Percentiles rank a stretch among this genome's conserved stretches.
Conservation (phyloP, 2,888 invertebrate species). For the Bibio marci region DNA sequence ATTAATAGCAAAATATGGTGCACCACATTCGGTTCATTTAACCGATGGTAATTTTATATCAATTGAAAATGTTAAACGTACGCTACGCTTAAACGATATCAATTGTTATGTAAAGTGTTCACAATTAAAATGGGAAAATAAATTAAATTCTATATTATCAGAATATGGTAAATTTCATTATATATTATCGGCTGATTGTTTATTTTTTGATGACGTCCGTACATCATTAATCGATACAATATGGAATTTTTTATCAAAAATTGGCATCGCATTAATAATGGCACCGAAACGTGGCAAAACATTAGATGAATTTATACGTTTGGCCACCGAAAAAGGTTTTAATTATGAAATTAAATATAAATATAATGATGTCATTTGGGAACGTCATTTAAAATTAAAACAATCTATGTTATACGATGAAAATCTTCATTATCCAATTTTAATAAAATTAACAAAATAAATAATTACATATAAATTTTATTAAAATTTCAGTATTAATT, state of each 20-base stretch:
- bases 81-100: slow-evolving; percentile 43
- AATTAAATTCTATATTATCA: slow-evolving; percentile 16
- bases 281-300: slow-evolving; percentile 59
- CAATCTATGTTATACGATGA: slow-evolving; percentile 42
- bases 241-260: slow-evolving; percentile 38
- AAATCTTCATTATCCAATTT: slow-evolving; percentile 53
- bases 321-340: slow-evolving; percentile 41
- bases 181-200: slow-evolving; percentile 61
- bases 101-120: slow-evolving; percentile 34
- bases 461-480: too few species aligned
- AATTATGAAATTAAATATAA: slow-evolving; percentile 35
- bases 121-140: slow-evolving; percentile 38
- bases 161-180: slow-evolving; percentile 42
- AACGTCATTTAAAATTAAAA: slow-evolving; percentile 42
- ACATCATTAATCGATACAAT: slow-evolving; percentile 48
- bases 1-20: slow-evolving; percentile 48
- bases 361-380: slow-evolving; percentile 50
- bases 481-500: too few species aligned
- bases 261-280: slow-evolving; percentile 53
- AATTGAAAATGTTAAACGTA: slow-evolving; percentile 50
- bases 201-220: slow-evolving; percentile 60
- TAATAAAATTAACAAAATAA: slow-evolving; percentile 41
- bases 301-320: slow-evolving; percentile 45
- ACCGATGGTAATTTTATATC: slow-evolving; percentile 67
- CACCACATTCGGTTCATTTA: slow-evolving; percentile 43